phyloP scores from a whole-genome alignment of 30 jellyfish, hydroid and myxozoan genomes.

The Pelagia noctiluca region DNA sequence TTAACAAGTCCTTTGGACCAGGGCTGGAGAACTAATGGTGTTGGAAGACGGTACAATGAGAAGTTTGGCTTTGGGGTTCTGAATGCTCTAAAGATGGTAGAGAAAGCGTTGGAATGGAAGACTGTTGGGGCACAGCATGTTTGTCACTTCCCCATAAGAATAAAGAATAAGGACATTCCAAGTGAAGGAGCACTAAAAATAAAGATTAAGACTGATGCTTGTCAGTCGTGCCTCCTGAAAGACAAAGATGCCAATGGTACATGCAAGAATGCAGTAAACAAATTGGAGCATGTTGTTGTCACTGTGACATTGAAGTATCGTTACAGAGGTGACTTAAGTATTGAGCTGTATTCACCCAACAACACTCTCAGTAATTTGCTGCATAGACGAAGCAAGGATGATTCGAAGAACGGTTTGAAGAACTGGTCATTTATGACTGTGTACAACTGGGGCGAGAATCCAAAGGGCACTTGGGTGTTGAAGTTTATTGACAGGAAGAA shows the following conservation, averaged over 20 bases:
- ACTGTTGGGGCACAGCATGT: slow-evolving; percentile 85
- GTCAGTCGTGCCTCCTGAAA: slow-evolving; percentile 82
- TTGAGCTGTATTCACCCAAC: slow-evolving; percentile 87
- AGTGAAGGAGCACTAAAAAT: slow-evolving; percentile 73
- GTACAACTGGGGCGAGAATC: slow-evolving; percentile 98
- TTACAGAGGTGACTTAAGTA: slow-evolving; percentile 88
- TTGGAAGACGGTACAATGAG: slow-evolving; percentile 87
- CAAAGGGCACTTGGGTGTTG: slow-evolving; percentile 97
- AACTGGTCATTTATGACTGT: slow-evolving; percentile 99
- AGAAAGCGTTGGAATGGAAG: slow-evolving; percentile 91
- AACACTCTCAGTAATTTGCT: slow-evolving; percentile 87
- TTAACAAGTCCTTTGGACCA: slow-evolving; percentile 95
- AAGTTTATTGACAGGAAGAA: slow-evolving; percentile 72
- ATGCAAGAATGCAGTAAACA: slow-evolving; percentile 90
- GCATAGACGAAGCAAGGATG: slow-evolving; percentile 83
- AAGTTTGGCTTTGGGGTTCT: slow-evolving; percentile 99
- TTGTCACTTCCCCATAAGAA: slow-evolving; percentile 82
- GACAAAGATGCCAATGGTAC: slow-evolving; percentile 75
- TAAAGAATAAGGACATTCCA: slow-evolving; percentile 84
- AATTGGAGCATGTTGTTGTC: slow-evolving; percentile 96
- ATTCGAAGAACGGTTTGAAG: slow-evolving; percentile 85
- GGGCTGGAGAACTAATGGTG: slow-evolving; percentile 94
- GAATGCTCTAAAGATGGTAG: slow-evolving; percentile 87
- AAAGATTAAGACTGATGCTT: slow-evolving; percentile 84
- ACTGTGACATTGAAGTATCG: slow-evolving; percentile 91